Evolutionary conservation across 2,888 invertebrate genomes (phyloP), one percentile per base, ranked within the genome.

Genomic region (Cactoblastis cactorum): DNA sequence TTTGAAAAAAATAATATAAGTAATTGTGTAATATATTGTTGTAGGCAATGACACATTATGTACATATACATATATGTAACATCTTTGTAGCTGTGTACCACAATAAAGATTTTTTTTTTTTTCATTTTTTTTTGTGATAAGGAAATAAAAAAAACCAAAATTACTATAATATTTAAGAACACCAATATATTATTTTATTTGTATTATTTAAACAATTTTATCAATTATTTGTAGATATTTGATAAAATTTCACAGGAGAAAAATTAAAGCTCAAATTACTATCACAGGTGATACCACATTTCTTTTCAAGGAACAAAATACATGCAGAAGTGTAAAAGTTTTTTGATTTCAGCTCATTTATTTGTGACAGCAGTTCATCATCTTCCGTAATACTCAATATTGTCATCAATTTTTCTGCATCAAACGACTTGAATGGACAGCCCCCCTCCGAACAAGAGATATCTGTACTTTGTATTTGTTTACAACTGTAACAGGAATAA

Each of bases 341-440:
- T 51, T 62, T 74, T 32, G 45, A 64, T 69, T 65, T 77, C 11
- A 77, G 65, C 56, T 79, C 71, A 65, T 69, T 70, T 46, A 87
- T 78, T 75, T 80, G 65, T 59, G 69, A 62, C 55, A 75, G 51
- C 34, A 74, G 35, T 22, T 60, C 35, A 50, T 74, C 61, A 22
- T 64, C 55, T 49, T 65, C 58, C 28, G 67, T 12, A 9, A 58
- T 55, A 50, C 68, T 62, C 49, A 92, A 65, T 43, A 88, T 56
- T 32, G 69, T 59, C 55, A 75, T 55, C 67, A 92, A 77, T 55
- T 78, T 80, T 34, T 64, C 59, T 8, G 62, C 58, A 59, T 92
- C 92, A 78, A 92, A 92, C 56, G 90, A 84, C 62, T 90, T 90
- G 58, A 93, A 93, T 1, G 93, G 93, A 57, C 93, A 93, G 11